Conservation (phyloP, 1,140 invertebrate species). For the Dreissena polymorpha region DNA sequence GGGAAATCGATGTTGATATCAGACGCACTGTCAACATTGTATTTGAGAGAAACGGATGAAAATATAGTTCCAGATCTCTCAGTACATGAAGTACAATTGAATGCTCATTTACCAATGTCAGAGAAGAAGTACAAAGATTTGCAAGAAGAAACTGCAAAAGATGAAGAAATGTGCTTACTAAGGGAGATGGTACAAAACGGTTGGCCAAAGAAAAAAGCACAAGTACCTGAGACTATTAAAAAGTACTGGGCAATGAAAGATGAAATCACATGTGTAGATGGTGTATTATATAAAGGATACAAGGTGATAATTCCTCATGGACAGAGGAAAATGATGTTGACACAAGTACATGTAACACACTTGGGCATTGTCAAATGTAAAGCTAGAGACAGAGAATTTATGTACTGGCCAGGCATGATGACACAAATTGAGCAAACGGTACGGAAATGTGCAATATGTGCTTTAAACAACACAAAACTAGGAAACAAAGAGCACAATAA, state of each 20-base stretch:
- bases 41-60: constrained; percentile 5
- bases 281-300: neutral
- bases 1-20: no score
- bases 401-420: constrained; percentile 30
- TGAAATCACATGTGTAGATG: constrained; percentile 2
- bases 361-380: constrained; percentile 24
- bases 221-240: neutral
- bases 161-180: neutral
- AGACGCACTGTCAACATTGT: neutral
- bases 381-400: constrained; percentile 26
- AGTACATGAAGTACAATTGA: no score
- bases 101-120: neutral
- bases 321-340: constrained; percentile 15
- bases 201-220: neutral
- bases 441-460: constrained; percentile 15
- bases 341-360: constrained; percentile 16
- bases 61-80: neutral
- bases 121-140: constrained; percentile 2
- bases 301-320: constrained; percentile 1
- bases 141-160: constrained; percentile 1
- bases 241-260: constrained; percentile 11
- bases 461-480: neutral
- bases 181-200: constrained; percentile 6
- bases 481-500: no score
- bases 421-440: constrained; percentile 21